Conservation (phyloP, 2,888 invertebrate genomes). For the Erannis defoliaria region DNA sequence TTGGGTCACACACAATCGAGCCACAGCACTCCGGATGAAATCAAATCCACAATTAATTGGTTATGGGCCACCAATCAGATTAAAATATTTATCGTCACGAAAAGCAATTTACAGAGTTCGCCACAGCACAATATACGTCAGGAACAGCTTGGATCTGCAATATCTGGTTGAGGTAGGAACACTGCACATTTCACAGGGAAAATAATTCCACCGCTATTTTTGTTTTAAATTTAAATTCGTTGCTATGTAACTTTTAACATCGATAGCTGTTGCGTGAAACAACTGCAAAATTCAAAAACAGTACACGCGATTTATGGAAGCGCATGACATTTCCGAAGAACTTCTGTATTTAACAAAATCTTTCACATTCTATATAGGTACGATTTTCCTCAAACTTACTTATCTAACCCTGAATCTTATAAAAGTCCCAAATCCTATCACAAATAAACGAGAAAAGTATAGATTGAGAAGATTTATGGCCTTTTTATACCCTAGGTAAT, state of each 20-base stretch:
- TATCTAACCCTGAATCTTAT: constrained; percentile 50
- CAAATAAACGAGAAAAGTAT: constrained; percentile 65
- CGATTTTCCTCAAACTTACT: constrained; percentile 39
- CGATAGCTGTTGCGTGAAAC: constrained; percentile 28
- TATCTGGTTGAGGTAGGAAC: constrained; percentile 72
- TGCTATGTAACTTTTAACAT: constrained; percentile 32
- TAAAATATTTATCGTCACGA: constrained; percentile 84
- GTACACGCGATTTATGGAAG: constrained; percentile 22
- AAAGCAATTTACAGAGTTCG: constrained; percentile 83
- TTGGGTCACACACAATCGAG: constrained; percentile 32
- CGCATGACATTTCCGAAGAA: not conserved
- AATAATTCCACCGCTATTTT: constrained; percentile 63
- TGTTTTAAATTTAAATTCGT: constrained; percentile 43
- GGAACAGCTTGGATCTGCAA: constrained; percentile 76
- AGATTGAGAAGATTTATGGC: constrained; percentile 62
- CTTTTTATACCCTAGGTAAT: constrained; percentile 62
- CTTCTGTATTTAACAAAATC: constrained; percentile 7
- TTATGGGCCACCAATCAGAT: constrained; percentile 81
- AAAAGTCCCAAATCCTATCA: constrained; percentile 60
- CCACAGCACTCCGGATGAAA: constrained; percentile 57
- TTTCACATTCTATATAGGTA: constrained; percentile 13
- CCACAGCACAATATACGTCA: constrained; percentile 81
- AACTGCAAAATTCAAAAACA: constrained; percentile 6
- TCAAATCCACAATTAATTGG: constrained; percentile 81
- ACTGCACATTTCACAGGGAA: constrained; percentile 67